Evolutionary conservation across 2,113 vertebrate species (phyloP).

Genomic region (Chroicocephalus ridibundus): DNA sequence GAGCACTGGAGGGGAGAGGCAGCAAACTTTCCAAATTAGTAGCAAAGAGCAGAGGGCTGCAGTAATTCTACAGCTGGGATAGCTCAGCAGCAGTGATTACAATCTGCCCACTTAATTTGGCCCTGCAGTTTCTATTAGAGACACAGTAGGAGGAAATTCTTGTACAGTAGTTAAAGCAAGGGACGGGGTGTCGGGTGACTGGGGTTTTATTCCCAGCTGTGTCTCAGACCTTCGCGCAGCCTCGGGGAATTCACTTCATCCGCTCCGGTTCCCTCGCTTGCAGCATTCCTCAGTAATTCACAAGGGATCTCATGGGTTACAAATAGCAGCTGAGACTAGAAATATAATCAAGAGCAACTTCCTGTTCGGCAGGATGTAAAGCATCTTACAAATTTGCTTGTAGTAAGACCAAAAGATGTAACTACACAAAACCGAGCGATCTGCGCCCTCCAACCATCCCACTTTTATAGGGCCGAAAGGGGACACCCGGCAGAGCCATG

Average conservation of each 20-base stretch:
- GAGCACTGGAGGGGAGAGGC: neutral
- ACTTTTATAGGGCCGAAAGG: neutral
- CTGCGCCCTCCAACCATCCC: neutral
- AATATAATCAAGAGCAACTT: neutral
- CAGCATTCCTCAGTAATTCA: neutral
- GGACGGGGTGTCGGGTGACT: neutral
- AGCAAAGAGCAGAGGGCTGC: neutral
- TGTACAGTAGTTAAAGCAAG: neutral
- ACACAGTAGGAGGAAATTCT: conserved; percentile 32
- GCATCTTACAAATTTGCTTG: neutral
- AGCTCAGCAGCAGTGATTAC: neutral
- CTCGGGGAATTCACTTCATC: neutral
- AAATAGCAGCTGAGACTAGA: neutral
- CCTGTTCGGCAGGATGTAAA: neutral
- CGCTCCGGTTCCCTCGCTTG: neutral
- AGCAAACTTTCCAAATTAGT: conserved; percentile 23
- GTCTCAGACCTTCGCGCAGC: neutral
- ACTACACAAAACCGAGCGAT: neutral
- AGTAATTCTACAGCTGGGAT: neutral
- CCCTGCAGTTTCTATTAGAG: conserved; percentile 4
- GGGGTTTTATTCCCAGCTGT: conserved; percentile 7
- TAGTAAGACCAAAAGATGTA: neutral
- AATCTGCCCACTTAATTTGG: conserved; percentile 21
- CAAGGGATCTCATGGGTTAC: neutral
- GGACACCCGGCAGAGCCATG: neutral